Conservation (phyloP, 2,113 vertebrate species). For the Crotalus horridus region DNA sequence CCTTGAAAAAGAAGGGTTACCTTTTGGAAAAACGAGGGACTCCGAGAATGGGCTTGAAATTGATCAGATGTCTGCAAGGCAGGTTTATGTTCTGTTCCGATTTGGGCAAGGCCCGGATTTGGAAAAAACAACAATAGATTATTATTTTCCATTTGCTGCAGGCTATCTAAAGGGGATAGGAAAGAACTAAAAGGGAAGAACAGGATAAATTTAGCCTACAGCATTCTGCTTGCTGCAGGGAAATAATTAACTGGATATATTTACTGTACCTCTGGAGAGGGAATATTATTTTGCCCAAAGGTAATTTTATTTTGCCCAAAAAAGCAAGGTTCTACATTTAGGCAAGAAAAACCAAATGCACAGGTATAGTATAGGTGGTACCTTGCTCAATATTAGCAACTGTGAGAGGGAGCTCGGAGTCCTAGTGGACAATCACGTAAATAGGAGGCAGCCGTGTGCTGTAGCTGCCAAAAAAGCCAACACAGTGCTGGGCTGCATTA, state of each 20-base stretch:
- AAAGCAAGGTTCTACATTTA: too few species aligned
- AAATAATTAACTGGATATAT: background rate
- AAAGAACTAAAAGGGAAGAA: conserved; percentile 7
- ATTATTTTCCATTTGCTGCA: conserved; percentile 26
- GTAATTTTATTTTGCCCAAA: background rate
- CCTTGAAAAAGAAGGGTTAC: background rate
- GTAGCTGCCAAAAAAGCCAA: too few species aligned
- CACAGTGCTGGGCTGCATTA: too few species aligned
- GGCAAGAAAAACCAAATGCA: too few species aligned
- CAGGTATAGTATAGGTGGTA: too few species aligned
- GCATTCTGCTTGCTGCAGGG: conserved; percentile 49
- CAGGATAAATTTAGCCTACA: conserved; percentile 29
- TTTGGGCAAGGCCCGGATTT: background rate
- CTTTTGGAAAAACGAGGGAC: background rate
- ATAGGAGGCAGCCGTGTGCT: too few species aligned
- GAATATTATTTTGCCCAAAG: conserved; percentile 11
- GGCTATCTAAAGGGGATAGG: conserved; percentile 22
- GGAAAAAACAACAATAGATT: background rate
- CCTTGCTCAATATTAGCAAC: too few species aligned
- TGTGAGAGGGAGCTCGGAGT: too few species aligned
- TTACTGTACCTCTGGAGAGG: background rate
- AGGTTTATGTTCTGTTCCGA: background rate
- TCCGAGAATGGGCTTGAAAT: background rate
- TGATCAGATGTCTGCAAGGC: background rate
- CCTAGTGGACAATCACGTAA: too few species aligned